Base-by-base conservation (phyloP, 2,113 vertebrate genomes). In the Vombatus ursinus region DNA sequence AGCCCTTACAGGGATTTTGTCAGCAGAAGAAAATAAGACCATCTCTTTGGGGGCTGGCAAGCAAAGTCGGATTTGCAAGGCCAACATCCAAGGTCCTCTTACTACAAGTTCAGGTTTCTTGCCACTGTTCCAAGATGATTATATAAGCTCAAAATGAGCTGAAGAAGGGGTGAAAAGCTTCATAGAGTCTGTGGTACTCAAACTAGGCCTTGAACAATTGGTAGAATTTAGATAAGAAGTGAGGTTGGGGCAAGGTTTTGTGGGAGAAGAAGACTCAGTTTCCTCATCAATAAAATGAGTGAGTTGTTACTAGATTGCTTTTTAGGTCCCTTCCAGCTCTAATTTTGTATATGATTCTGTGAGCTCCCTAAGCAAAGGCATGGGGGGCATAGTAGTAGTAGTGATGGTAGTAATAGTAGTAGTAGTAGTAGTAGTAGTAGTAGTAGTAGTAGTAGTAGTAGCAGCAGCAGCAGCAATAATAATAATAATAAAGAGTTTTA, bases 1-100 rank as follows among this genome's bases (percentile, higher is more conserved):
- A 61, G 48, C 6, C 91, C 89, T 96, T 92, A 37, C 19, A n/a
- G 26, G 52, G 26, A 53, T 94, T 98, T 97, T 96, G 91, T 95
- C 91, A 95, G 52, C 77, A 94, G 24, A 93, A 89, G 49, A 68
- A 97, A 96, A 90, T 52, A 93, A 49, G 12, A 24, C 84, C 68
- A 31, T 52, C 96, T 95, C 52, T 48, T 31, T 51, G 2, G 49
- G n/a, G 90, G 14, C 49, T 92, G 89, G 19, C n/a, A 44, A 44
- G n/a, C n/a, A 44, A 37, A 84, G 68, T 84, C 94, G 49, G 50
- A 89, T n/a, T 92, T 25, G 23, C 89, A 95, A 50, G 68, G 53
- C 90, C 61, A 50, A 6, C 22, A 22, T 84, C 68, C n/a, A 44
- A 84, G 37, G n/a, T 84, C 37, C 68, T 84, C 68, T 84, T 19